Percentiles rank a stretch among this genome's conserved stretches.
These are phyloP conservation scores for Coelopa frigida DNA, from an alignment of 1,140 invertebrate genomes.

Conservation along the genomic window DNA sequence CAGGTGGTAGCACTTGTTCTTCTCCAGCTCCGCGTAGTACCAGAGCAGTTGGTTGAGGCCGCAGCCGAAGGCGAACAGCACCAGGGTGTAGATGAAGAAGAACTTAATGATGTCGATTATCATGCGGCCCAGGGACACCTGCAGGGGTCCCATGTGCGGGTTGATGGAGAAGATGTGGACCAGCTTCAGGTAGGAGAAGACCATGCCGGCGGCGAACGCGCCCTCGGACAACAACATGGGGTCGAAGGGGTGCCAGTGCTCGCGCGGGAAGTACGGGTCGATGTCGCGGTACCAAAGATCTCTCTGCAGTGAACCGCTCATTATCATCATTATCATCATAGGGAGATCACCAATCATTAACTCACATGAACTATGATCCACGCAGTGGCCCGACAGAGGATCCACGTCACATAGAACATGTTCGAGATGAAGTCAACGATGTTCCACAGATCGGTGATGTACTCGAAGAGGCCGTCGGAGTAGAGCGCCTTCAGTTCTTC, in stretches of 20 bases:
- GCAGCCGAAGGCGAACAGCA: slow-evolving; percentile 83
- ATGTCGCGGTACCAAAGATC: slow-evolving; percentile 60
- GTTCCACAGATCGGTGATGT: slow-evolving; percentile 92
- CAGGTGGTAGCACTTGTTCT: slow-evolving; percentile 70
- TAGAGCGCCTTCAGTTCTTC: slow-evolving; percentile 82
- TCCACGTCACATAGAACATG: slow-evolving; percentile 87
- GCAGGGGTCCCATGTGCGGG: slow-evolving; percentile 84
- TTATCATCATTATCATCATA: neutral
- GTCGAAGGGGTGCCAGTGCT: slow-evolving; percentile 88
- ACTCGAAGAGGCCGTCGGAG: slow-evolving; percentile 80
- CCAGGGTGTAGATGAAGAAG: slow-evolving; percentile 86
- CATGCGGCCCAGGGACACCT: slow-evolving; percentile 83
- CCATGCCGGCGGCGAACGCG: slow-evolving; percentile 90
- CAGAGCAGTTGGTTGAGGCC: slow-evolving; percentile 90
- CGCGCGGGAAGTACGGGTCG: slow-evolving; percentile 74
- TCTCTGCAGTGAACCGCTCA: slow-evolving; percentile 48
- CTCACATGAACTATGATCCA: slow-evolving; percentile 71
- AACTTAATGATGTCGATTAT: slow-evolving; percentile 91
- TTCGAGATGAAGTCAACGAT: slow-evolving; percentile 95
- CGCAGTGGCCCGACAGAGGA: slow-evolving; percentile 67
- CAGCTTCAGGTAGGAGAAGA: slow-evolving; percentile 88
- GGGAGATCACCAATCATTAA: neutral
- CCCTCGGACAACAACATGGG: slow-evolving; percentile 91
- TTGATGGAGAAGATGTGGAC: slow-evolving; percentile 95
- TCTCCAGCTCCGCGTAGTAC: slow-evolving; percentile 91